A percentile compares a stretch with the other conserved stretches of the same genome.
These are phyloP conservation scores for Pangasius macronema DNA, from an alignment of 2,797 vertebrate genomes.

Conservation along the genomic window DNA sequence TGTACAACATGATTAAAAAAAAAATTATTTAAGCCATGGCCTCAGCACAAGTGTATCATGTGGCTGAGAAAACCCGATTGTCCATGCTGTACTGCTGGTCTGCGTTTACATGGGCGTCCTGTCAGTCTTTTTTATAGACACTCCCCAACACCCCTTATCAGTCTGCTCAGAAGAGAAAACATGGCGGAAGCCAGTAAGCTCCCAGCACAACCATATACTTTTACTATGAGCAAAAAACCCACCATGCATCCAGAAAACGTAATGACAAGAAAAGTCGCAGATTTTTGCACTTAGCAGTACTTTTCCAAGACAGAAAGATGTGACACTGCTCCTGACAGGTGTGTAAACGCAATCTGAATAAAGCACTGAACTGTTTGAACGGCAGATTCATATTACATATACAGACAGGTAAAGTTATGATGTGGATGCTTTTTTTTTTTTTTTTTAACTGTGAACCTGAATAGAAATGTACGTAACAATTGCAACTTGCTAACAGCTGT, in stretches of 20 bases:
- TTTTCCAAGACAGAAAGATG: neutral
- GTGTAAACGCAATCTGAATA: neutral
- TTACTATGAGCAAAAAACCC: neutral
- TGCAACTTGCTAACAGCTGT: neutral
- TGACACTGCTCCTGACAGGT: neutral
- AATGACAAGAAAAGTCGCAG: neutral
- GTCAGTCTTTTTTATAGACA: slow-evolving; percentile 1
- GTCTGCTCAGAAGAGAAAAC: neutral
- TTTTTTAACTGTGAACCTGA: too few relatives aligned
- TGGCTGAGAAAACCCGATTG: neutral
- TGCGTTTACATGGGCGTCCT: neutral
- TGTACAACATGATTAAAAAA: neutral
- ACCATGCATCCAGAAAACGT: neutral
- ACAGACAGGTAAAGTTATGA: neutral
- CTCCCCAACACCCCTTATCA: neutral
- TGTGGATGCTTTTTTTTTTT: too few relatives aligned
- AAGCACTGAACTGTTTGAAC: neutral
- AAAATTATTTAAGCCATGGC: neutral
- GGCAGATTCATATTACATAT: neutral
- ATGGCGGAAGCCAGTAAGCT: neutral
- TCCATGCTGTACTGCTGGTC: neutral
- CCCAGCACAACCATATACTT: neutral
- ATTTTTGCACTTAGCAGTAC: neutral
- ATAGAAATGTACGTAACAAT: neutral
- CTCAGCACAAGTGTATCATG: neutral